Base-by-base conservation (phyloP, 2,888 invertebrate species). In the Callimorpha dominula region DNA sequence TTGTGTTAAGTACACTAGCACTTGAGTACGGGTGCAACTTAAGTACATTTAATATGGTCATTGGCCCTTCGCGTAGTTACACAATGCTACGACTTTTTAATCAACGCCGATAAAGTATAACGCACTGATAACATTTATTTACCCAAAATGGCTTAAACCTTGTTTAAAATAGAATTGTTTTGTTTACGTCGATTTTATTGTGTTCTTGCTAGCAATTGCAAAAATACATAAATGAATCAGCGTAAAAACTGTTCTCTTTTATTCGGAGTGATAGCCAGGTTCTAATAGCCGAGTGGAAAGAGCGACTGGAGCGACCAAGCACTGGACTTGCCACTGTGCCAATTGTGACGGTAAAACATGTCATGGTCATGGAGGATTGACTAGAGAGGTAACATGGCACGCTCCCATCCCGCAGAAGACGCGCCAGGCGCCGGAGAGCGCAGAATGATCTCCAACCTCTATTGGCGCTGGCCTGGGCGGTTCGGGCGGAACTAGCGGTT, bases 31-130 rank as follows among this genome's bases (percentile, higher is more conserved):
- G 54, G 66, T 66, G n/a, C 66, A 71, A 62, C 17, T 66, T 71
- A 43, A 71, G 71, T 71, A 20, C 66, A 62, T 15, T 66, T 52
- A 66, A 65, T 71, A 60, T 65, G 65, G 46, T 71, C 57, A 65
- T 71, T 57, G 46, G 60, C 60, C 42, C 65, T 65, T 17, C 40
- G 42, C 49, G 43, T 65, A 62, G 49, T 2, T 46, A 50, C 49
- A 49, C 11, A 71, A 54, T 65, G 65, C 42, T 60, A n/a, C 12
- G 31, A 65, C 49, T 43, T 31, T 42, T 57, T 57, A 42, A 57
- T 68, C 54, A 54, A 54, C 14, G 42, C 43, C n/a, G 20, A 57
- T 68, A 68, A 68, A 57, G 43, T 50, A 20, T 54, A 57, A 54
- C n/a, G n/a, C 52, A 54, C 6, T 17, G 54, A 42, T 43, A 52